phyloP scores from a whole-genome alignment of 2,797 vertebrate species.

The Poliocrania exsul region DNA sequence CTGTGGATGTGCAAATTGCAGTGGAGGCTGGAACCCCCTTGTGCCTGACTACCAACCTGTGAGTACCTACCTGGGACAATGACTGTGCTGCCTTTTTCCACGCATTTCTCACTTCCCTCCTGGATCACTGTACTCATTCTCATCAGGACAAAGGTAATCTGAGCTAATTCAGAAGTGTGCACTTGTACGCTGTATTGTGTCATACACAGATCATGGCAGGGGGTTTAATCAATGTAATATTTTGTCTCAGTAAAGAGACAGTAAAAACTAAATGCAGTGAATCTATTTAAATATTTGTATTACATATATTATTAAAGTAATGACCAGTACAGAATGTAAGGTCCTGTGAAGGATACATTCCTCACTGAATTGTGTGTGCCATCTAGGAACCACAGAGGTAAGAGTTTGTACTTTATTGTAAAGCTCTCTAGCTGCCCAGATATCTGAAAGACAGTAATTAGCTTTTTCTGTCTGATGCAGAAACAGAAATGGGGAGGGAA shows the following conservation, averaged over 20 bases:
- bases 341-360: neutral
- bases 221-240: neutral
- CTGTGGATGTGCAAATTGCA: neutral
- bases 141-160: neutral
- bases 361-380: neutral
- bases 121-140: neutral
- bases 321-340: neutral
- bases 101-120: neutral
- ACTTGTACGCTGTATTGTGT: neutral
- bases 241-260: neutral
- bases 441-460: neutral
- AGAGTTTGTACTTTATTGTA: neutral
- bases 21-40: neutral
- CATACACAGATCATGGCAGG: neutral
- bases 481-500: neutral
- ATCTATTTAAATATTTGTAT: neutral
- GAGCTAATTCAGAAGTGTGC: neutral
- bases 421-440: neutral
- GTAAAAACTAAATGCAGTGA: neutral
- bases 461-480: neutral
- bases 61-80: neutral
- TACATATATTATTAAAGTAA: neutral
- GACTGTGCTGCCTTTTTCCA: neutral
- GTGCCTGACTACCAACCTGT: neutral
- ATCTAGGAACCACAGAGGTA: neutral